Percentiles rank a stretch among this genome's conserved stretches.
Conservation (phyloP, 2,888 invertebrate genomes). For the Andrena chrysosceles region DNA sequence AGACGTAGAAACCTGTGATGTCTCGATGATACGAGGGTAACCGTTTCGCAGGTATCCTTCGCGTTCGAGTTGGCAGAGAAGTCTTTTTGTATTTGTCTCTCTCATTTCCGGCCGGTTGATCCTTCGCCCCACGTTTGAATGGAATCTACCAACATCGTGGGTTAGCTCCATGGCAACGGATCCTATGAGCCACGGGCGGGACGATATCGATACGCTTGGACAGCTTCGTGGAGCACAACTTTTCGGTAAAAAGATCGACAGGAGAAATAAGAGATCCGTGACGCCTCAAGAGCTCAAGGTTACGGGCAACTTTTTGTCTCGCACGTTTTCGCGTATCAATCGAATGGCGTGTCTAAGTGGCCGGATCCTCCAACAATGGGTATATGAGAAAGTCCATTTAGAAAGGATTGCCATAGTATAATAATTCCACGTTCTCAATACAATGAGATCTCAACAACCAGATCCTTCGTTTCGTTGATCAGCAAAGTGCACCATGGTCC, state of each 20-base stretch:
- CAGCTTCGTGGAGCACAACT: constrained; percentile 38
- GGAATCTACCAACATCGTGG: constrained; percentile 60
- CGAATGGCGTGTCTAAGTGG: too few species aligned
- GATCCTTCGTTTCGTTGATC: background rate
- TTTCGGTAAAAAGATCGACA: constrained; percentile 37
- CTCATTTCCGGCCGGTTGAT: constrained; percentile 71
- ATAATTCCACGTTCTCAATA: too few species aligned
- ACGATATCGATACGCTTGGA: constrained; percentile 63
- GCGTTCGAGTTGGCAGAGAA: constrained; percentile 50
- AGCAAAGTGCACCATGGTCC: constrained; percentile 2
- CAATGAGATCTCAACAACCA: too few species aligned
- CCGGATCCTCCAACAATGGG: too few species aligned
- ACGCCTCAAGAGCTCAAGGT: background rate
- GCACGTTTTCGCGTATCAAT: background rate
- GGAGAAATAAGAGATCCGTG: constrained; percentile 26
- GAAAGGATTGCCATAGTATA: too few species aligned
- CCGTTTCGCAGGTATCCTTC: constrained; percentile 49
- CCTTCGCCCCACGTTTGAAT: constrained; percentile 64
- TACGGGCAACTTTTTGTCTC: background rate
- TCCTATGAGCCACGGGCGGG: constrained; percentile 24
- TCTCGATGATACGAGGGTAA: constrained; percentile 13
- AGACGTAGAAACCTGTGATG: background rate
- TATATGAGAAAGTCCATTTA: too few species aligned
- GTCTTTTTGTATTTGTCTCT: constrained; percentile 59
- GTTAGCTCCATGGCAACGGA: constrained; percentile 60